A percentile compares a stretch with the other conserved stretches of the same genome.
phyloP scores from a whole-genome alignment of 2,113 vertebrate species.

The Rostratula benghalensis region DNA sequence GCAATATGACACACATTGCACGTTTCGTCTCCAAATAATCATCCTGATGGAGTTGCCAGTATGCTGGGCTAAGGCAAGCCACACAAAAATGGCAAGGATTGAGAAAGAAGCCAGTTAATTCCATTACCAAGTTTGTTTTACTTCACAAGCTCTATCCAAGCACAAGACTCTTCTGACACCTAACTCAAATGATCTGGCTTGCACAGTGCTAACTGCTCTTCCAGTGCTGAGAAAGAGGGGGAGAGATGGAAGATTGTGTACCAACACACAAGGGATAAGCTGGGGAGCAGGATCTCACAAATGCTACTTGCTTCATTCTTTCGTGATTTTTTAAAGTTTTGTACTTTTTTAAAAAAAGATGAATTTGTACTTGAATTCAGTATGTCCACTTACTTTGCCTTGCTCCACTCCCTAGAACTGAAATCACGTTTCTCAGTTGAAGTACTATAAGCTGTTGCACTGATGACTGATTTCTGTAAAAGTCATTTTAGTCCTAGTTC shows the following conservation, averaged over 20 bases:
- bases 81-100: background rate
- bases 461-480: background rate
- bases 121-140: slow-evolving; percentile 57
- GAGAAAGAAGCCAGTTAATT: slow-evolving; percentile 43
- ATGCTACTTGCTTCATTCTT: background rate
- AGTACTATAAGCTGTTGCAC: background rate
- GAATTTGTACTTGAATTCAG: background rate
- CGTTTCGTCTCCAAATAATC: background rate
- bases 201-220: background rate
- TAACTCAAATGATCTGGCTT: background rate
- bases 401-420: background rate
- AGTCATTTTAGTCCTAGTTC: background rate
- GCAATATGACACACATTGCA: slow-evolving; percentile 24
- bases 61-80: background rate
- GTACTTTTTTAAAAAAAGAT: background rate
- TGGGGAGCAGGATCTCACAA: background rate
- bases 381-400: background rate
- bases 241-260: background rate
- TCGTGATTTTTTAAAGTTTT: background rate
- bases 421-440: background rate
- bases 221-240: background rate
- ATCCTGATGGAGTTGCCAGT: background rate
- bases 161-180: slow-evolving; percentile 4
- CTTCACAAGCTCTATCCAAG: slow-evolving; percentile 5
- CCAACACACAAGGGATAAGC: background rate